phyloP scores from a whole-genome alignment of 2,113 vertebrate species.

The Malurus alboscapulatus region DNA sequence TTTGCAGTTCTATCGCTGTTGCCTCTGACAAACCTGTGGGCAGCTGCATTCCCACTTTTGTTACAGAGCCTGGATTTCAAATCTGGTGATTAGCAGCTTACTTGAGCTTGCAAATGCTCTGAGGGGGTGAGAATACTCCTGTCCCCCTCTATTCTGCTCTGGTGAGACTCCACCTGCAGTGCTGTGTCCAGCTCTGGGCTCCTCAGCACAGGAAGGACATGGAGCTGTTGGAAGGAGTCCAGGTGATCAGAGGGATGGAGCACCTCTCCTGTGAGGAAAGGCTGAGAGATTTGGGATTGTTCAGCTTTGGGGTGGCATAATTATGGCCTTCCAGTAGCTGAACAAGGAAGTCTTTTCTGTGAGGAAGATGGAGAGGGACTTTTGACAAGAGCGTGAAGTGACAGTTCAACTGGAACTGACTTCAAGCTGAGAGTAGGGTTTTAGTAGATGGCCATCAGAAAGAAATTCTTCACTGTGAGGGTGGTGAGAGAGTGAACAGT shows the following conservation, averaged over 20 bases:
- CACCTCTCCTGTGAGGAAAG: background rate
- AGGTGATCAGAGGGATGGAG: background rate
- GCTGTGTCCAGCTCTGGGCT: background rate
- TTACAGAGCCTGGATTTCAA: background rate
- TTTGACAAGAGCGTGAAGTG: background rate
- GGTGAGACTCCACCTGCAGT: background rate
- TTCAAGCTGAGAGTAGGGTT: background rate
- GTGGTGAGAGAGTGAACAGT: background rate
- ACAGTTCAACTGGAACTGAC: background rate
- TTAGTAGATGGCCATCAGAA: background rate
- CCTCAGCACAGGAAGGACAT: background rate
- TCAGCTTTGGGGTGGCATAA: background rate
- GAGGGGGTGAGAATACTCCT: background rate
- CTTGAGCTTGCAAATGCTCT: background rate
- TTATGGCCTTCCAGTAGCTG: background rate
- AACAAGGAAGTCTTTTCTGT: no score
- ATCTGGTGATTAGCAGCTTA: background rate
- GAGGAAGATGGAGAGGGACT: no score
- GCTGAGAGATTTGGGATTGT: background rate
- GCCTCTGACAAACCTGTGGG: background rate
- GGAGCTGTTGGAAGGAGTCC: background rate
- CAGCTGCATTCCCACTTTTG: background rate
- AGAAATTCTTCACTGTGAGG: background rate
- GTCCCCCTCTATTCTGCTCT: background rate
- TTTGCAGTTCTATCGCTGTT: background rate